Evolutionary conservation across 1,140 invertebrate genomes (phyloP), one percentile per base, ranked within the genome.

Genomic region (Monochamus saltuarius): DNA sequence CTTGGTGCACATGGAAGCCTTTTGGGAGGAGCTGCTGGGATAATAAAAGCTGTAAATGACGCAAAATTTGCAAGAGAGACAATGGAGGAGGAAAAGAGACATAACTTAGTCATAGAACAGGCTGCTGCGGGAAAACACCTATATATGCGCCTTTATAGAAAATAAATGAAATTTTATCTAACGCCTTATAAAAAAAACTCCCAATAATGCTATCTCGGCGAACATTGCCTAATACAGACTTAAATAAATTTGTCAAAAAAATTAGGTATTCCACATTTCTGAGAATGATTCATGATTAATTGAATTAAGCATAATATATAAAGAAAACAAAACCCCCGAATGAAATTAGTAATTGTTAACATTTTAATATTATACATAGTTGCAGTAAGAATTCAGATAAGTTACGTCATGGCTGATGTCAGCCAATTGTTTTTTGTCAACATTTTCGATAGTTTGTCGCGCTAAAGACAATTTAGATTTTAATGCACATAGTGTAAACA

Each of bases 201-300:
- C 47, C 37, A 60, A 56, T 19, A 29, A 55, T 53, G 61, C 59
- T 72, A 61, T 66, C 70, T 37, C 62, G 39, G 39, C 46, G 67
- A 13, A 37, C 70, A 36, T 57, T 72, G 13, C 64, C 61, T 52
- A 62, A 69, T 56, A 22, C 58, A 8, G 71, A 74, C 62, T 59
- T 73, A 46, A 39, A 59, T 34, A 67, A 62, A 29, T 60, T 62
- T 65, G 62, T 59, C 17, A 34, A 29, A 52, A n/a, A 64, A 16
- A 55, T 51, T 57, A 10, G 36, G 57, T 38, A 72, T 73, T 42
- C 67, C 70, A 47, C 37, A 71, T 59, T 73, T 74, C 68, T 38
- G 73, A 65, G 75, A 72, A 19, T n/a, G n/a, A n/a, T n/a, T n/a
- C n/a, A n/a, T n/a, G n/a, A n/a, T n/a, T n/a, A n/a, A n/a, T n/a